Percentiles rank a stretch among this genome's conserved stretches.
phyloP scores from a whole-genome alignment of 2,888 invertebrate species.

The Drosophila anceps region DNA sequence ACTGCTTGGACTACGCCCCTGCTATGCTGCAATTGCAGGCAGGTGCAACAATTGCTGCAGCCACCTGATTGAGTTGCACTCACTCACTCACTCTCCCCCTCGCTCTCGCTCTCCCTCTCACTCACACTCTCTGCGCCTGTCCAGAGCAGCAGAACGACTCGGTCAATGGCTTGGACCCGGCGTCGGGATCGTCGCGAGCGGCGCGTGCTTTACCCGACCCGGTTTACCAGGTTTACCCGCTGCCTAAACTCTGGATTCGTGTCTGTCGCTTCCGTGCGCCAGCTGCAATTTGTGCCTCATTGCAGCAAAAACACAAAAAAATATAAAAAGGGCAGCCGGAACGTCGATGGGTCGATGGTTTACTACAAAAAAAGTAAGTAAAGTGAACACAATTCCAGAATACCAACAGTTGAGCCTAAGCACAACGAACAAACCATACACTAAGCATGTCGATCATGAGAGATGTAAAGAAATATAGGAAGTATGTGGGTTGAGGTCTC shows the following conservation, averaged over 20 bases:
- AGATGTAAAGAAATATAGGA: too few species aligned
- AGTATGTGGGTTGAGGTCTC: not conserved
- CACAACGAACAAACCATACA: not conserved
- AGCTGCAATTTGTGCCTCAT: conserved; percentile 76
- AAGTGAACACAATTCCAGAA: conserved; percentile 44
- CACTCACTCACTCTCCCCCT: conserved; percentile 6
- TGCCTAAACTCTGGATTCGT: conserved; percentile 54
- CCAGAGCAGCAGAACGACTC: conserved; percentile 45
- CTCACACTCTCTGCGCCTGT: not conserved
- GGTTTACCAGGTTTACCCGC: conserved; percentile 8
- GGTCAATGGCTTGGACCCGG: conserved; percentile 66
- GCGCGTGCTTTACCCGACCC: conserved; percentile 74
- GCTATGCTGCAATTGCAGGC: conserved; percentile 58
- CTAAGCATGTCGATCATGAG: not conserved
- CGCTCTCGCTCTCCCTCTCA: not conserved
- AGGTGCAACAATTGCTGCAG: conserved; percentile 63
- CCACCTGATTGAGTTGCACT: conserved; percentile 72
- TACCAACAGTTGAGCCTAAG: conserved; percentile 10
- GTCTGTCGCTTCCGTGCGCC: conserved; percentile 72
- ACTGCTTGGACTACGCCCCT: conserved; percentile 21
- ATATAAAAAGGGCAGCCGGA: conserved; percentile 59
- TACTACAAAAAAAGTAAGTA: conserved; percentile 20
- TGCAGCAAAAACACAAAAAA: conserved; percentile 42
- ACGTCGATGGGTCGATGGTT: conserved; percentile 50
- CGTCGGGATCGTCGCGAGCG: conserved; percentile 62